Evolutionary conservation across 2,113 vertebrate genomes (phyloP), one percentile per base, ranked within the genome.

Genomic region (Camelus bactrianus): DNA sequence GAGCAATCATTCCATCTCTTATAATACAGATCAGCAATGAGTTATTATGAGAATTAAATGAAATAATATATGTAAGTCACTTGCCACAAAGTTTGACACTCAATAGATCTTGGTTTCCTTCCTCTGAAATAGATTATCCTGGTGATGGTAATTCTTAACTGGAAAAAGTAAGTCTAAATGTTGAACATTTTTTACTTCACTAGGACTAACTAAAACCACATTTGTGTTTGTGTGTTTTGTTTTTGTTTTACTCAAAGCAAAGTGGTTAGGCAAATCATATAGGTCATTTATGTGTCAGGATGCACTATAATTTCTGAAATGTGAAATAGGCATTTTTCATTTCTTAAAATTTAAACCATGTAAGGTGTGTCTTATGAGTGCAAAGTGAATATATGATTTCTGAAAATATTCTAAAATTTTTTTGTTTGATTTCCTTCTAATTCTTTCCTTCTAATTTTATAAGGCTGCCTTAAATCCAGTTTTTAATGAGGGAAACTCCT

Each of bases 361-460:
- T 30, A 46, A 93, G 0, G 3, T n/a, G 81, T 83, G 24, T 79
- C 32, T 96, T 64, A 54, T 72, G 10, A 35, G 22, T 14, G 30
- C 35, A 96, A 77, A 75, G 32, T 58, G 52, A 89, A 12, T 10
- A 62, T 56, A 22, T 38, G 32, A 72, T 62, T 79, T 90, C 7
- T 77, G 13, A 77, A 89, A 93, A 69, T 62, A 46, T 48, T 91
- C 54, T 95, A 60, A 81, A 81, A 56, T 62, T 30, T 58, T 70
- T 85, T 70, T 87, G 12, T 52, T 26, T 62, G 12, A 69, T 54
- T 84, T 67, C 11, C 38, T 79, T 96, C 15, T 42, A 86, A 72
- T 65, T 80, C 30, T 80, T 80, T 65, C 3, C 32, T 35, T 35
- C 38, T 42, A 42, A 42, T 13, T 56, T 79, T 50, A 13, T 50